Evolutionary conservation across 37 sponge, comb jelly and placozoan genomes (phyloP).

Genomic region (Tethya wilhelma): DNA sequence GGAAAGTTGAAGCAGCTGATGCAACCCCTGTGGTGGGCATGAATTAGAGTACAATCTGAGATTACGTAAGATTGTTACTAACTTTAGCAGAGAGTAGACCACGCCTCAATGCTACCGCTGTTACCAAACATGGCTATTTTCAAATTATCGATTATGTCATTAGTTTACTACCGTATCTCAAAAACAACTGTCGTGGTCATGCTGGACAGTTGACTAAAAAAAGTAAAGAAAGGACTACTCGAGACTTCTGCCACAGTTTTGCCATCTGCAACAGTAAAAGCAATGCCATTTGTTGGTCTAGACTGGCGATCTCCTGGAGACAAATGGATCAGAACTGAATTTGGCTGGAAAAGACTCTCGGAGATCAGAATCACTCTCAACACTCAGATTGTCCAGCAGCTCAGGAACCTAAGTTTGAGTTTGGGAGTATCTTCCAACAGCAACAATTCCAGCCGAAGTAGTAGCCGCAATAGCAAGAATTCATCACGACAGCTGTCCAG

Average conservation of each 20-base stretch:
- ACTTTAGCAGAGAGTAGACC: no score
- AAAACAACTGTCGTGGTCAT: no score
- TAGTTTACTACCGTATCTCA: neutral
- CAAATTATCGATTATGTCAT: neutral
- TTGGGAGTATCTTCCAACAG: neutral
- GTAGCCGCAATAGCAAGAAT: neutral
- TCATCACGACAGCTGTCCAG: neutral
- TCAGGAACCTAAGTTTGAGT: neutral
- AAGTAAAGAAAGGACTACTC: no score
- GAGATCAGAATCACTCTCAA: slow-evolving; percentile 8
- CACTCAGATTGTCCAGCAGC: slow-evolving; percentile 13
- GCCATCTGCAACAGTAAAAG: neutral
- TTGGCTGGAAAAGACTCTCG: slow-evolving; percentile 37
- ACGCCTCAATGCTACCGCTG: neutral
- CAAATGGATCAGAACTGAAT: slow-evolving; percentile 45
- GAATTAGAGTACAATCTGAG: no score
- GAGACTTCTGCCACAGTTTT: no score
- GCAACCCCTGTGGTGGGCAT: no score
- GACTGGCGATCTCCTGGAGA: slow-evolving; percentile 57
- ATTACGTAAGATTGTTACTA: no score
- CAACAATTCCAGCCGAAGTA: neutral
- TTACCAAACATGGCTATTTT: neutral
- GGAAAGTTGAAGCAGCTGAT: no score
- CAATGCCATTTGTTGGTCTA: slow-evolving; percentile 15
- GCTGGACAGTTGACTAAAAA: no score